Conservation (phyloP, 1,140 invertebrate genomes). For the Pollicipes pollicipes region DNA sequence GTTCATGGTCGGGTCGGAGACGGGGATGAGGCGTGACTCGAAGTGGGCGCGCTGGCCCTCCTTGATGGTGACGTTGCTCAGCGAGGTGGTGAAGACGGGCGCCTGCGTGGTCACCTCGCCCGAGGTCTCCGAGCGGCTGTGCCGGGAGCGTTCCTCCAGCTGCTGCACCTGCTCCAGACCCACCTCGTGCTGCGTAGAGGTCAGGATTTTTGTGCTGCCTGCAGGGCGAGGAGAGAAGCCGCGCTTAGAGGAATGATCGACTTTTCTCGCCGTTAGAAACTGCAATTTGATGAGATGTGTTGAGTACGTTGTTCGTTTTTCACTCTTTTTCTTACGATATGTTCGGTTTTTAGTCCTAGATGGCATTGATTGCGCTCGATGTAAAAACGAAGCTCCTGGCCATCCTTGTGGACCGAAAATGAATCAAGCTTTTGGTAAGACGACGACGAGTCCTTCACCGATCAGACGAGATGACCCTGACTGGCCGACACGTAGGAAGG, state of each 20-base stretch:
- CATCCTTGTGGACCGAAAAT: too few species aligned
- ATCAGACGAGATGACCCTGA: too few species aligned
- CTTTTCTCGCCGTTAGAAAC: too few species aligned
- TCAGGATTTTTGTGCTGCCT: constrained; percentile 48
- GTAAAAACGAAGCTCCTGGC: too few species aligned
- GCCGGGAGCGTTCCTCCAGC: constrained; percentile 60
- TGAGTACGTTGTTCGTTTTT: too few species aligned
- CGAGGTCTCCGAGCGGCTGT: constrained; percentile 46
- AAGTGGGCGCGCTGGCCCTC: constrained; percentile 92
- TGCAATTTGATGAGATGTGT: too few species aligned
- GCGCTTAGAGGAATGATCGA: neutral
- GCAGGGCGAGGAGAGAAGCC: constrained; percentile 13
- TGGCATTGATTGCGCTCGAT: too few species aligned
- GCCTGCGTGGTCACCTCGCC: constrained; percentile 74
- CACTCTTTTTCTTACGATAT: too few species aligned
- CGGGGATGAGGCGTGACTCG: constrained; percentile 84
- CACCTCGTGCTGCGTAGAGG: constrained; percentile 61
- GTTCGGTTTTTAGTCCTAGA: too few species aligned
- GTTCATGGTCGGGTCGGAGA: constrained; percentile 87
- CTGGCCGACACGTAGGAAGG: too few species aligned
- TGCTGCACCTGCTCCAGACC: constrained; percentile 67
- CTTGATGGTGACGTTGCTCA: constrained; percentile 76
- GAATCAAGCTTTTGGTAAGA: too few species aligned
- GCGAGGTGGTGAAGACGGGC: constrained; percentile 71
- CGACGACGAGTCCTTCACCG: too few species aligned